Conservation (phyloP, 2,888 invertebrate species). For the Monoplex corrugatus region DNA sequence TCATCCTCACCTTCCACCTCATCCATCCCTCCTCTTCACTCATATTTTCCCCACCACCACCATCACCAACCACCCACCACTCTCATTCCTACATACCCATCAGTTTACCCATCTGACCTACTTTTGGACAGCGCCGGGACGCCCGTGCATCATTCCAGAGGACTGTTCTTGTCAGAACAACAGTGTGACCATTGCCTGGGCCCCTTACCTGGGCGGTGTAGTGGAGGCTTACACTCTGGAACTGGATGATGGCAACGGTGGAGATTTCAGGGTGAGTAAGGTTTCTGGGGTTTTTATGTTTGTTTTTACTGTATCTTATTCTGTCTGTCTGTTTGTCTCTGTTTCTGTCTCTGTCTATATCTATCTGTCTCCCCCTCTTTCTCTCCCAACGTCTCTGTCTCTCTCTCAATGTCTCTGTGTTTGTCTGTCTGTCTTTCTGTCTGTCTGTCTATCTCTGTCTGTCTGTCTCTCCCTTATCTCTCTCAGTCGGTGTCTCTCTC, state of each 20-base stretch:
- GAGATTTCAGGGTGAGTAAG: conserved; percentile 95
- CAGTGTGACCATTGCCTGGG: conserved; percentile 98
- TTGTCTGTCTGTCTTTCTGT: neutral
- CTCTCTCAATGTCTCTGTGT: neutral
- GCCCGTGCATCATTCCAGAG: conserved; percentile 94
- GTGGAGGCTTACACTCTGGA: conserved; percentile 98
- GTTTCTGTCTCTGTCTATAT: no score
- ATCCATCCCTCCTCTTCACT: no score
- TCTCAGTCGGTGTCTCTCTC: no score
- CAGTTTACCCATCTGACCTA: neutral
- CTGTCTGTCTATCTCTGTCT: no score
- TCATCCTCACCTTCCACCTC: no score
- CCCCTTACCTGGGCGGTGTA: conserved; percentile 92
- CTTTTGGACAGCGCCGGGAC: conserved; percentile 89
- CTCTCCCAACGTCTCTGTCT: neutral
- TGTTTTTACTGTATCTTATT: neutral
- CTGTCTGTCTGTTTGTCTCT: no score
- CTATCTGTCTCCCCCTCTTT: neutral
- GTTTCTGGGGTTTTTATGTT: no score
- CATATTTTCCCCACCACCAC: no score
- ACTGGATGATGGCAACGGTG: conserved; percentile 96
- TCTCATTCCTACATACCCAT: neutral
- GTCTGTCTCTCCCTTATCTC: no score
- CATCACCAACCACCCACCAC: no score
- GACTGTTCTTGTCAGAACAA: conserved; percentile 99